Evolutionary conservation across 2,113 vertebrate species (phyloP).

Genomic region (Menura novaehollandiae): DNA sequence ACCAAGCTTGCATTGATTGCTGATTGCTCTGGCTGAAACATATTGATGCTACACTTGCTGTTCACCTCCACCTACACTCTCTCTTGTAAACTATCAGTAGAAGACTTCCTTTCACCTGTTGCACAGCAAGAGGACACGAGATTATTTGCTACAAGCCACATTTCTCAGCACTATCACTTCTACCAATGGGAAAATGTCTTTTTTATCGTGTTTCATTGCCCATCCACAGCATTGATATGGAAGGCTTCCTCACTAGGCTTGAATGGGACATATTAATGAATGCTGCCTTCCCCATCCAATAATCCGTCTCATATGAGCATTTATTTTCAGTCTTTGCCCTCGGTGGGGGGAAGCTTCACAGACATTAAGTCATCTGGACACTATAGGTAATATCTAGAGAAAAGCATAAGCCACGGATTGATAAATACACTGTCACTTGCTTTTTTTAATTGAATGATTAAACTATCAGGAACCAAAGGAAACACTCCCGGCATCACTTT

Average conservation of each 20-base stretch:
- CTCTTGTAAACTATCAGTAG: neutral
- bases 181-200: neutral
- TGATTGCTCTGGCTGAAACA: neutral
- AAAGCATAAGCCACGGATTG: neutral
- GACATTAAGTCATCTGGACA: neutral
- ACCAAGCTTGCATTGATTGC: neutral
- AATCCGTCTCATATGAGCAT: neutral
- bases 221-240: neutral
- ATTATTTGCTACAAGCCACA: neutral
- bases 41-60: neutral
- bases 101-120: neutral
- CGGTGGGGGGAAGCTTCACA: neutral
- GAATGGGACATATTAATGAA: neutral
- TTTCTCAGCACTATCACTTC: neutral
- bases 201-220: neutral
- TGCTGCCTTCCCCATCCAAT: neutral
- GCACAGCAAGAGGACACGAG: neutral
- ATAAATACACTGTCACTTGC: neutral
- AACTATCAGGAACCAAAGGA: neutral
- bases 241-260: neutral
- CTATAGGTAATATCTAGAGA: neutral
- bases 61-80: neutral
- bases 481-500: neutral
- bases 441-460: neutral
- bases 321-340: conserved; percentile 25